Conservation (phyloP, 1,140 invertebrate species). For the Lasaia peninsularis region DNA sequence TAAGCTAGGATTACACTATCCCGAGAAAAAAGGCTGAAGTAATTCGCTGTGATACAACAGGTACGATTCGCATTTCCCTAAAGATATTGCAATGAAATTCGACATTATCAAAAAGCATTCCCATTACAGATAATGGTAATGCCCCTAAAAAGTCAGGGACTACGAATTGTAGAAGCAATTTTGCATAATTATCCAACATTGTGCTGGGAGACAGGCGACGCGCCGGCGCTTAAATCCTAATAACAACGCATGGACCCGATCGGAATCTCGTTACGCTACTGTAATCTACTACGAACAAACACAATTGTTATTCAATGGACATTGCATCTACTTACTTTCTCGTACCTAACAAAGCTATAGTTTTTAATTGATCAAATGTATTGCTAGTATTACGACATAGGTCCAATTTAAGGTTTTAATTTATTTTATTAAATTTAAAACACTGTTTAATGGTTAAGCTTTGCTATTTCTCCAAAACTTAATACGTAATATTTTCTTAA, state of each 20-base stretch:
- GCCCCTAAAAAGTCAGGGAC: slow-evolving; percentile 65
- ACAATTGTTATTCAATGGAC: slow-evolving; percentile 10
- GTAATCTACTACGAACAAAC: slow-evolving; percentile 63
- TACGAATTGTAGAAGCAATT: slow-evolving; percentile 72
- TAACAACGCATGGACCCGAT: slow-evolving; percentile 64
- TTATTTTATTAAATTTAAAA: too few species aligned
- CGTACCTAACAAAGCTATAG: slow-evolving; percentile 1
- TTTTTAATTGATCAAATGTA: background rate
- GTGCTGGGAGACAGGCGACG: slow-evolving; percentile 57
- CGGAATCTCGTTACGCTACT: slow-evolving; percentile 69
- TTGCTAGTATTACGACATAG: background rate
- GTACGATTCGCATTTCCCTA: slow-evolving; percentile 49
- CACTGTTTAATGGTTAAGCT: too few species aligned
- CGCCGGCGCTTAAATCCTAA: slow-evolving; percentile 70
- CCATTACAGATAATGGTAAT: slow-evolving; percentile 71
- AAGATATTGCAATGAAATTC: slow-evolving; percentile 65
- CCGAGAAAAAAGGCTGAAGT: slow-evolving; percentile 16
- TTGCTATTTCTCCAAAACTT: too few species aligned
- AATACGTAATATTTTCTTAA: too few species aligned
- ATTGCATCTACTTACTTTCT: background rate
- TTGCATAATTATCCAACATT: slow-evolving; percentile 74
- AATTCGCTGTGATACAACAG: slow-evolving; percentile 22
- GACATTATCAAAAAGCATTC: slow-evolving; percentile 70
- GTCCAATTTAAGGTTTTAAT: background rate
- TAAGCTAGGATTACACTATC: slow-evolving; percentile 20